Evolutionary conservation across 2,113 vertebrate genomes (phyloP), one percentile per base, ranked within the genome.

Genomic region (Orthonyx spaldingii): DNA sequence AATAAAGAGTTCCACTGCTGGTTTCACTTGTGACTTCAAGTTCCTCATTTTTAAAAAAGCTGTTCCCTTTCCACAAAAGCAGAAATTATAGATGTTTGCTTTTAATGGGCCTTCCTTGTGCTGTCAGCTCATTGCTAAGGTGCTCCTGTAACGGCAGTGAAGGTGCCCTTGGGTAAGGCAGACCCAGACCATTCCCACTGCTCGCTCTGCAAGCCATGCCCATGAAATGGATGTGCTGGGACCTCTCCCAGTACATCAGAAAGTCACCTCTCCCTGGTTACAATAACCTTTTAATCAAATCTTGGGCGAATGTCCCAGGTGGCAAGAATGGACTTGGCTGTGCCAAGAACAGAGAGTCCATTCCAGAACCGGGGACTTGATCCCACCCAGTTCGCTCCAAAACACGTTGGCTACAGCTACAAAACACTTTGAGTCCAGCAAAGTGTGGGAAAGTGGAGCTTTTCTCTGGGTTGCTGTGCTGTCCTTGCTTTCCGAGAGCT

Each of bases 211-310:
- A 41, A 78, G 47, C 17, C 20, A 5, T 5, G 10, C 41, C 42
- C 0, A 0, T 4, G 26, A 92, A 87, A 93, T 89, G 91, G 81
- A 81, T 79, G n/a, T 53, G 65, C 70, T 95, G 93, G 84, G 93
- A 80, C 59, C 13, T 20, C 9, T 87, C 94, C 91, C 82, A 92
- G 72, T 52, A 19, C 83, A 44, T 1, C 49, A 80, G 19, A 93
- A 74, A 46, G 46, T 65, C n/a, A 44, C 44, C 84, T 89, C 57
- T 30, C 50, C 27, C 70, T 87, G 50, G 57, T 83, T 80, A 59
- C 50, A 91, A 69, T 84, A 94, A 85, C 71, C 59, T 90, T 87
- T 96, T 77, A 93, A 96, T 96, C 89, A 93, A 91, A 93, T 52
- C 63, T n/a, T 88, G 93, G 96, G 59, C 70, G 1, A 88, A 47